A percentile compares a stretch with the other conserved stretches of the same genome.
Evolutionary conservation across 2,888 invertebrate species (phyloP).

Genomic region (Lampropteryx suffumata): DNA sequence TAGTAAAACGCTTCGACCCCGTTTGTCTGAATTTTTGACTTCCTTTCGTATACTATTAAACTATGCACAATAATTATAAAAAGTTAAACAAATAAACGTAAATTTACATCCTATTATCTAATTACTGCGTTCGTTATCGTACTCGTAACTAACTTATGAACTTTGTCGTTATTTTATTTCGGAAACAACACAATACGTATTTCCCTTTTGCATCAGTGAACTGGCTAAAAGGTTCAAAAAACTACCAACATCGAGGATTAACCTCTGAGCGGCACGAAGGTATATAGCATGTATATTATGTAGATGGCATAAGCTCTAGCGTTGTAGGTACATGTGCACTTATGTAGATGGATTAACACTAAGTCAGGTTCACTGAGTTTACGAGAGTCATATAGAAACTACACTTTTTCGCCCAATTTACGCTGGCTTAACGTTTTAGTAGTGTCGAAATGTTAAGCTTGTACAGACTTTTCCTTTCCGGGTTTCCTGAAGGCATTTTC

Average conservation of each 20-base stretch:
- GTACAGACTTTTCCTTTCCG: conserved; percentile 3
- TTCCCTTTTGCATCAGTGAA: not conserved
- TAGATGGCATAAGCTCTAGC: not conserved
- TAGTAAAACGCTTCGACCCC: too few relatives aligned
- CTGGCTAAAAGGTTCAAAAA: conserved; percentile 11
- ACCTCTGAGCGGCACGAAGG: not conserved
- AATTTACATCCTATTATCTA: too few relatives aligned
- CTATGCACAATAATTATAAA: too few relatives aligned
- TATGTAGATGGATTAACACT: conserved; percentile 22
- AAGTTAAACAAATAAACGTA: too few relatives aligned
- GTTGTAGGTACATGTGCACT: not conserved
- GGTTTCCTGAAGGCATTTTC: conserved; percentile 3
- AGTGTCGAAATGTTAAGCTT: conserved; percentile 12
- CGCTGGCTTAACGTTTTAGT: conserved; percentile 23
- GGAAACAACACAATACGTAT: not conserved
- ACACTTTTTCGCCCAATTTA: conserved; percentile 30
- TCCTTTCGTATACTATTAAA: too few relatives aligned
- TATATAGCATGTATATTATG: conserved; percentile 5
- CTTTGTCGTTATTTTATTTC: too few relatives aligned
- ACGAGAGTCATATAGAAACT: conserved; percentile 26
- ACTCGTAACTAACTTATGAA: too few relatives aligned
- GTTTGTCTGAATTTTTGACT: too few relatives aligned
- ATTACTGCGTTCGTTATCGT: too few relatives aligned
- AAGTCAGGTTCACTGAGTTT: conserved; percentile 23
- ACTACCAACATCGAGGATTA: conserved; percentile 9